These are phyloP conservation scores for Maccullochella peelii DNA, from an alignment of 2,113 vertebrate species.

Conservation along the genomic window DNA sequence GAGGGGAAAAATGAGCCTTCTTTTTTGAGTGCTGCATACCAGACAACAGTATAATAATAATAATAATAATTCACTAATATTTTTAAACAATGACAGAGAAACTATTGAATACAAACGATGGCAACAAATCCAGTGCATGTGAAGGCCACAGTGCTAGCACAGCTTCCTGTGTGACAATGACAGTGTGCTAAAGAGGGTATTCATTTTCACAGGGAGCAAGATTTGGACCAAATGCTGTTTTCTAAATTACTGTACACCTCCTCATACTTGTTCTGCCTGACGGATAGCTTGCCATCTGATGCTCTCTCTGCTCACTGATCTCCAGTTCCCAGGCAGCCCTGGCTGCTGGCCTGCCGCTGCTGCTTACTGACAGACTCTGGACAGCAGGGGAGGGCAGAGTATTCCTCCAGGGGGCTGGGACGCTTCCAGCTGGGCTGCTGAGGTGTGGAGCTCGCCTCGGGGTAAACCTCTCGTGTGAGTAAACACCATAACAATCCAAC, in stretches of 20 bases:
- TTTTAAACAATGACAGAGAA: neutral
- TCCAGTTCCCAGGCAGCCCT: slow-evolving; percentile 34
- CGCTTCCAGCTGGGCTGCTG: slow-evolving; percentile 48
- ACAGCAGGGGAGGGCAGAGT: slow-evolving; percentile 59
- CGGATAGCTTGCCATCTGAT: slow-evolving; percentile 48
- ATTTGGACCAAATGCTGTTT: slow-evolving; percentile 22
- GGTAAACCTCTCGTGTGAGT: slow-evolving; percentile 65
- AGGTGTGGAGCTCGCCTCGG: slow-evolving; percentile 51
- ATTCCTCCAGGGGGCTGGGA: slow-evolving; percentile 49
- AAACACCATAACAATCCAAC: slow-evolving; percentile 72
- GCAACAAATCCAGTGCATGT: neutral
- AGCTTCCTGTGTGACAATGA: neutral
- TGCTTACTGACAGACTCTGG: slow-evolving; percentile 41
- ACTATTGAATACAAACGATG: neutral
- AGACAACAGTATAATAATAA: neutral
- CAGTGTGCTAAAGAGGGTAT: neutral
- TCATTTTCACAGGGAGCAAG: neutral
- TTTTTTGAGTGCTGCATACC: neutral
- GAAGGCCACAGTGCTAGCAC: neutral
- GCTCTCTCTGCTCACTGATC: slow-evolving; percentile 41
- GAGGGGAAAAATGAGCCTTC: slow-evolving; percentile 1
- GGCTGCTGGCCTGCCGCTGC: slow-evolving; percentile 14
- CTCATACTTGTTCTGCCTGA: slow-evolving; percentile 27
- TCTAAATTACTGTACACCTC: slow-evolving; percentile 14
- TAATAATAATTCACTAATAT: neutral